Conservation (phyloP, 2,797 vertebrate genomes). For the Gallirallus australis region DNA sequence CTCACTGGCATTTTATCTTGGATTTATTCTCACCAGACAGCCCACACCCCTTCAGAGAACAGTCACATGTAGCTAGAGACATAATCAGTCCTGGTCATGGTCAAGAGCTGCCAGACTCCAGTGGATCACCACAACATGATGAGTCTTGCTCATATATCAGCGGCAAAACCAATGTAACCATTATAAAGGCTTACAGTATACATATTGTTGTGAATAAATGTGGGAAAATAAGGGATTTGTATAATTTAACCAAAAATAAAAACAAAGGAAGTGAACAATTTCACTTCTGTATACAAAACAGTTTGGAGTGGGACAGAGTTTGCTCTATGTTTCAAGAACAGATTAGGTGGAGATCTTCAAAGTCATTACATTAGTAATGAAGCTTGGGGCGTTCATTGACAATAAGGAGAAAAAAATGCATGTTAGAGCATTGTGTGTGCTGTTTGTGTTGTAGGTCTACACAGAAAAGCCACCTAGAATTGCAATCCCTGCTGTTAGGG, state of each 20-base stretch:
- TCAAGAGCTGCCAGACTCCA: neutral
- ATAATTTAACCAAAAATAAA: neutral
- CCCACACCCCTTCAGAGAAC: neutral
- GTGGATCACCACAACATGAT: accelerated
- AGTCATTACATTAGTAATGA: neutral
- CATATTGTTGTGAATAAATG: neutral
- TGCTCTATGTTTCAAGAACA: neutral
- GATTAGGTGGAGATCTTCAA: neutral
- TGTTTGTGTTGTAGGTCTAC: neutral
- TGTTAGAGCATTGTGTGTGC: neutral
- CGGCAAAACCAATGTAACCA: neutral
- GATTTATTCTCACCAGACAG: neutral
- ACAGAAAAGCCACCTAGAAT: neutral
- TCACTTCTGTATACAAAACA: neutral
- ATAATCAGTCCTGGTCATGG: accelerated
- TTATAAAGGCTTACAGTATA: neutral
- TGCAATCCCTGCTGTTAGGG: neutral
- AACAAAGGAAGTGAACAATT: neutral
- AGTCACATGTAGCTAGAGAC: neutral
- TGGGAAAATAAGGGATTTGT: neutral
- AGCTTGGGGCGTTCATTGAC: neutral
- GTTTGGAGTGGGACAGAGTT: neutral
- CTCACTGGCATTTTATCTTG: neutral
- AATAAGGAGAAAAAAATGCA: neutral
- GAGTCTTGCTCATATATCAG: neutral